These are phyloP conservation scores for Sebastes cheni DNA, from an alignment of 2,797 vertebrate genomes.

Conservation along the genomic window DNA sequence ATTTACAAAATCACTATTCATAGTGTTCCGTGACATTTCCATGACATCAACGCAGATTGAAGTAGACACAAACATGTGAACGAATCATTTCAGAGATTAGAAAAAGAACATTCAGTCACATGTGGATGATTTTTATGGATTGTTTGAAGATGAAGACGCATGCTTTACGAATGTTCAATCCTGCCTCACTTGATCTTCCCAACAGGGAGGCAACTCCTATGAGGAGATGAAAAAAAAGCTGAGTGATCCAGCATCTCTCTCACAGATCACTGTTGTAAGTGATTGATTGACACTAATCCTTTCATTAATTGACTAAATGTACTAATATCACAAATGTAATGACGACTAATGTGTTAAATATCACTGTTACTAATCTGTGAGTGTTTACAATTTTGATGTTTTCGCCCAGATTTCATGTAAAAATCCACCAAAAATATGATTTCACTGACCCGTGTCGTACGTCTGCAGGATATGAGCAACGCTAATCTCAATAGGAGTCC, in stretches of 20 bases:
- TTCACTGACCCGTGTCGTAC: not conserved
- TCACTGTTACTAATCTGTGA: not conserved
- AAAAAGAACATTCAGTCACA: not conserved
- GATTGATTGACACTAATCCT: conserved; percentile 43
- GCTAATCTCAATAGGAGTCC: conserved; percentile 71
- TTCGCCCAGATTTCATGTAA: not conserved
- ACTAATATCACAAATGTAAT: conserved; percentile 4
- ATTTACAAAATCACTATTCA: not conserved
- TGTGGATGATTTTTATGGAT: conserved; percentile 5
- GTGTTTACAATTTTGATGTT: not conserved
- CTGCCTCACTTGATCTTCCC: conserved; percentile 48
- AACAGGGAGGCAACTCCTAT: conserved; percentile 86
- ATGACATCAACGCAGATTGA: not conserved
- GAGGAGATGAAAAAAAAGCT: conserved; percentile 87
- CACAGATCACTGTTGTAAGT: conserved; percentile 90
- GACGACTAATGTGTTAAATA: not conserved
- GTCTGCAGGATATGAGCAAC: conserved; percentile 83
- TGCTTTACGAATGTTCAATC: conserved; percentile 30
- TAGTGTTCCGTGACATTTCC: not conserved
- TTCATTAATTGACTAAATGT: conserved; percentile 2
- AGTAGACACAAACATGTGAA: not conserved
- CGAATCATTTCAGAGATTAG: conserved; percentile 9
- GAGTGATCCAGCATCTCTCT: conserved; percentile 76
- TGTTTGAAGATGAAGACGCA: conserved; percentile 18
- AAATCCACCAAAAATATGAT: not conserved